phyloP scores from a whole-genome alignment of 2,888 invertebrate genomes.

The Stenotaenia linearis region DNA sequence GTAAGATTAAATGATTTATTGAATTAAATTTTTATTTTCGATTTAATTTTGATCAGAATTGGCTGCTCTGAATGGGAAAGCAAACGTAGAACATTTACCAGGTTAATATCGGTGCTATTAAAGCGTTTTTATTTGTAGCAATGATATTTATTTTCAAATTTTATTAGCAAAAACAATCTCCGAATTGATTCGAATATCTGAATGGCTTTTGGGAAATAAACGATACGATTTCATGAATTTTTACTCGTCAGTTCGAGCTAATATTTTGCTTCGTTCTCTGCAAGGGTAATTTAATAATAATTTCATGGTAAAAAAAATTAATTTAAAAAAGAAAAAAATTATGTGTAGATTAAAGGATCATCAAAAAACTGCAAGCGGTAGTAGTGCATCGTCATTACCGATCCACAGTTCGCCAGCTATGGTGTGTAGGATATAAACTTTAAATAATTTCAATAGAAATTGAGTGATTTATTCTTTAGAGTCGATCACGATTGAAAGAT shows the following conservation, averaged over 20 bases:
- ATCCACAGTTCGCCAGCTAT: slow-evolving; percentile 44
- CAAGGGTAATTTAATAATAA: slow-evolving; percentile 42
- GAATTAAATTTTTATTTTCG: background rate
- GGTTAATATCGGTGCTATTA: background rate
- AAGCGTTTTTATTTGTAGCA: background rate
- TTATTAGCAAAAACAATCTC: slow-evolving; percentile 43
- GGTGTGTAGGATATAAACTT: no score
- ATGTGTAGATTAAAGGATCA: slow-evolving; percentile 45
- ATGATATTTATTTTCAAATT: background rate
- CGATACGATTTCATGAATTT: slow-evolving; percentile 68
- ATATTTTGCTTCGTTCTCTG: slow-evolving; percentile 64
- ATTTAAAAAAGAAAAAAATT: no score
- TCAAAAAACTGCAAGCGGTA: slow-evolving; percentile 47
- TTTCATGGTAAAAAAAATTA: no score
- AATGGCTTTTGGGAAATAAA: slow-evolving; percentile 75
- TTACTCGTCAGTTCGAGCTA: slow-evolving; percentile 49
- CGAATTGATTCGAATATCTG: slow-evolving; percentile 70
- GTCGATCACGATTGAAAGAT: slow-evolving; percentile 51
- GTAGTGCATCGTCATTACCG: slow-evolving; percentile 41
- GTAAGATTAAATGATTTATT: slow-evolving; percentile 43
- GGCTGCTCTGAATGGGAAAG: background rate
- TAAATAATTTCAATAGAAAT: no score
- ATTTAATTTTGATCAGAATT: slow-evolving; percentile 17
- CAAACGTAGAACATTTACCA: slow-evolving; percentile 26
- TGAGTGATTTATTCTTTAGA: no score